Evolutionary conservation across 2,888 invertebrate species (phyloP), one percentile per base, ranked within the genome.

Genomic region (Rhabditophanes sp.): DNA sequence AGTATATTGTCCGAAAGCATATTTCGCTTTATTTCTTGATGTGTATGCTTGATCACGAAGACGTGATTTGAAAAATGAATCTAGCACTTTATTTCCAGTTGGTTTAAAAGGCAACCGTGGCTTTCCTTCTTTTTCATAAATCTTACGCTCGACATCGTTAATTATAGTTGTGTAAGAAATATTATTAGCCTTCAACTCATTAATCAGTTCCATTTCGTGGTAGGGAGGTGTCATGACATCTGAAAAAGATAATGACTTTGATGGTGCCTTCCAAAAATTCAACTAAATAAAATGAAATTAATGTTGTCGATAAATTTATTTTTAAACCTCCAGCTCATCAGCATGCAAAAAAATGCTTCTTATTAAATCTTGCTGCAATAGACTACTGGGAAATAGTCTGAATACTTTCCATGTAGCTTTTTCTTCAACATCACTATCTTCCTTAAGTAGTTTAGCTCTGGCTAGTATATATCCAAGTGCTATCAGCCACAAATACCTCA

Each of bases 161-260:
- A 9, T 32, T 7, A 32, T n/a, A 15, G 16, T 6, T 6, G 6
- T 16, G 3, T 11, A 0, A 17, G 19, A 2, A 8, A n/a, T 12
- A 21, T 2, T 11, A 14, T 30, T 2, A 15, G 5, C 2, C 2
- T 14, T 28, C 14, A 41, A 31, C n/a, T 37, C 30, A 11, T 34
- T 16, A 9, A 41, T 25, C 34, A 75, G 38, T 5, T 37, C 33
- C 12, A 46, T 74, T n/a, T n/a, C n/a, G 3, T 59, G 69, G 39
- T 75, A 74, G 1, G 79, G 78, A 0, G 80, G 75, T 8, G 81
- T 75, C 30, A 81, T 72, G 3, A 82, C 68, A 58, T 82, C 81
- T 0, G 52, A 57, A 16, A 48, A 41, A 14, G 47, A 44, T 6
- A 49, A 50, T 4, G 64, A 39, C 26, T 39, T 43, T 6, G 52